Evolutionary conservation across 2,888 invertebrate genomes (phyloP).

Genomic region (Odontomyia ornata): DNA sequence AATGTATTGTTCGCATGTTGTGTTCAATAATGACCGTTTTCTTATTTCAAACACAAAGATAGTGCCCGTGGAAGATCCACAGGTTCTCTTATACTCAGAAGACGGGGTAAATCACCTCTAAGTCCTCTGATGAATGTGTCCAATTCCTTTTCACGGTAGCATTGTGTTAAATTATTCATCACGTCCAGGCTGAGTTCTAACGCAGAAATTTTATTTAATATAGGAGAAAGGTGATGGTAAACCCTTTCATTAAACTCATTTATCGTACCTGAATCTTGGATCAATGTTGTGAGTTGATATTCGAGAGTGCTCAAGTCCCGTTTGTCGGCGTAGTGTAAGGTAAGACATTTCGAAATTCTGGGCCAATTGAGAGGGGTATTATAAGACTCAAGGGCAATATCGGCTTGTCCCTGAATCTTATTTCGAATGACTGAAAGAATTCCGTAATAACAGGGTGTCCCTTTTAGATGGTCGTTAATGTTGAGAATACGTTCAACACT

Average conservation of each 20-base stretch:
- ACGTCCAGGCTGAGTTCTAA: slow-evolving; percentile 48
- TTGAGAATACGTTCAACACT: slow-evolving; percentile 47
- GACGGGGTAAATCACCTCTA: slow-evolving; percentile 50
- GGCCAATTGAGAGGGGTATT: slow-evolving; percentile 47
- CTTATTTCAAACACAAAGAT: slow-evolving; percentile 48
- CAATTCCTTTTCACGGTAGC: slow-evolving; percentile 50
- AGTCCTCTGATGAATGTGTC: slow-evolving; percentile 51
- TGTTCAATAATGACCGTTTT: slow-evolving; percentile 42
- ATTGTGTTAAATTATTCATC: slow-evolving; percentile 39
- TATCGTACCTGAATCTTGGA: slow-evolving; percentile 36
- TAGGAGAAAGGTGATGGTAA: slow-evolving; percentile 47
- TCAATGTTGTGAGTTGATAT: slow-evolving; percentile 47
- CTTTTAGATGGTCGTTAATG: slow-evolving; percentile 43
- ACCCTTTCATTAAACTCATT: slow-evolving; percentile 47
- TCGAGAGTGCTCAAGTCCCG: slow-evolving; percentile 34
- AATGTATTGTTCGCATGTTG: slow-evolving; percentile 5
- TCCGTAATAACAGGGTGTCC: slow-evolving; percentile 48
- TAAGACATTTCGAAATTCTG: slow-evolving; percentile 44
- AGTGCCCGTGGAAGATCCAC: slow-evolving; percentile 48
- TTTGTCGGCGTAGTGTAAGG: slow-evolving; percentile 43
- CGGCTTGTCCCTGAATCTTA: slow-evolving; percentile 48
- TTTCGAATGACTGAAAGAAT: slow-evolving; percentile 47
- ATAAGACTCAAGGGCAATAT: slow-evolving; percentile 49
- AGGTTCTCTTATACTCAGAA: slow-evolving; percentile 50
- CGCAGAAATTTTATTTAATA: slow-evolving; percentile 48